Conservation (phyloP, 1,140 invertebrate species). For the Zaprionus lachaisei region DNA sequence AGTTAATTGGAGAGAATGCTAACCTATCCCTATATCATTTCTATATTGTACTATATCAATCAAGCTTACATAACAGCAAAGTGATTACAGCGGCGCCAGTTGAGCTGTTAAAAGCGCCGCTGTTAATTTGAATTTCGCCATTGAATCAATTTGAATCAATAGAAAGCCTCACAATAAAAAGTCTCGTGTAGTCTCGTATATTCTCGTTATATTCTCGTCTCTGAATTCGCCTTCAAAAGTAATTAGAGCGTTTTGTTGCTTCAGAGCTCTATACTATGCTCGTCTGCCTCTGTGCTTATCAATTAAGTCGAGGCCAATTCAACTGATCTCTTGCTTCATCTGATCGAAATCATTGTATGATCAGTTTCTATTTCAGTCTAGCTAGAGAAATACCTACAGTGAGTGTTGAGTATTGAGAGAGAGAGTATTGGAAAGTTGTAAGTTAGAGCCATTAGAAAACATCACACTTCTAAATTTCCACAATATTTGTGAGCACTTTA, state of each 20-base stretch:
- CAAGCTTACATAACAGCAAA: not conserved
- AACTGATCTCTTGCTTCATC: conserved; percentile 22
- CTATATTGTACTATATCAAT: not conserved
- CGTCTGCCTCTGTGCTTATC: conserved; percentile 8
- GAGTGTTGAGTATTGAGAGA: too few relatives aligned
- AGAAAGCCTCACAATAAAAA: not conserved
- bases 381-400: not conserved
- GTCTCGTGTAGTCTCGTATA: not conserved
- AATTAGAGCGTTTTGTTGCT: conserved; percentile 28
- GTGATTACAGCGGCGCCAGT: not conserved
- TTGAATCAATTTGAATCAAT: conserved; percentile 7
- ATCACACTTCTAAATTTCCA: too few relatives aligned
- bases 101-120: not conserved
- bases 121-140: not conserved
- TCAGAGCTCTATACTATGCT: conserved; percentile 3
- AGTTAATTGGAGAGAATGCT: not conserved
- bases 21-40: not conserved
- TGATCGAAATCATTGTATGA: not conserved
- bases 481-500: too few relatives aligned
- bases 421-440: too few relatives aligned
- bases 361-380: not conserved
- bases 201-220: conserved; percentile 6
- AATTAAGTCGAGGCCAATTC: conserved; percentile 47
- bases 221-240: conserved; percentile 21
- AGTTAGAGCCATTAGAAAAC: too few relatives aligned